A percentile compares a stretch with the other conserved stretches of the same genome.
phyloP scores from a whole-genome alignment of 2,113 vertebrate genomes.

The Natator depressus region DNA sequence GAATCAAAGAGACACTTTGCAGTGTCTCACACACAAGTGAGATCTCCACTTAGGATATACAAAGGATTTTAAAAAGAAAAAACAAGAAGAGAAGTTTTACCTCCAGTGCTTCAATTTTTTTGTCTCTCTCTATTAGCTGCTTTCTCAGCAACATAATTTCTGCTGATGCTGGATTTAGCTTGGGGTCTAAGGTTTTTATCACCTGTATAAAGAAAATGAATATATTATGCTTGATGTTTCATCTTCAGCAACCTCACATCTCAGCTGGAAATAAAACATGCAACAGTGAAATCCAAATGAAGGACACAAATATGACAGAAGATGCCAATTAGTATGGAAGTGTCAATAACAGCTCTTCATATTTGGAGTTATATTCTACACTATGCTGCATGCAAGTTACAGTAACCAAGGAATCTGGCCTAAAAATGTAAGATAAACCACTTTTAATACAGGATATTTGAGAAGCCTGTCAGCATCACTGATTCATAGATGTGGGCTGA shows the following conservation, averaged over 20 bases:
- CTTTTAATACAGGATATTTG: not conserved
- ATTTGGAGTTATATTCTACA: not conserved
- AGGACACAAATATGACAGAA: not conserved
- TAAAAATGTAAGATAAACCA: not conserved
- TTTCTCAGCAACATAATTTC: slow-evolving; percentile 94
- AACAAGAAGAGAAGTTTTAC: slow-evolving; percentile 73
- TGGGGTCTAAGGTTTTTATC: slow-evolving; percentile 96
- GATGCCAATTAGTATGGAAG: not conserved
- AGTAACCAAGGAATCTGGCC: not conserved
- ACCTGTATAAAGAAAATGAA: slow-evolving; percentile 81
- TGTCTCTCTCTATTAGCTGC: slow-evolving; percentile 90
- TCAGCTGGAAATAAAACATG: not conserved
- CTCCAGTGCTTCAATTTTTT: slow-evolving; percentile 89
- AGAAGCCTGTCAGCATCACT: not conserved
- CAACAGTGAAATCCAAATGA: not conserved
- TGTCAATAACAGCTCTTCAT: not conserved
- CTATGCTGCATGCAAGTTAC: not conserved
- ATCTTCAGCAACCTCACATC: not conserved
- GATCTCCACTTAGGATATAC: not conserved
- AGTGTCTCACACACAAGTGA: not conserved
- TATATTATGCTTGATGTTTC: not conserved
- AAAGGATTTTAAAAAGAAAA: not conserved
- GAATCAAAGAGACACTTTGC: not conserved
- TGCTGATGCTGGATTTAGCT: slow-evolving; percentile 94
- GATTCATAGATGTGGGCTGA: not conserved